Conservation (phyloP, 2,888 invertebrate genomes). For the Fragum fragum region DNA sequence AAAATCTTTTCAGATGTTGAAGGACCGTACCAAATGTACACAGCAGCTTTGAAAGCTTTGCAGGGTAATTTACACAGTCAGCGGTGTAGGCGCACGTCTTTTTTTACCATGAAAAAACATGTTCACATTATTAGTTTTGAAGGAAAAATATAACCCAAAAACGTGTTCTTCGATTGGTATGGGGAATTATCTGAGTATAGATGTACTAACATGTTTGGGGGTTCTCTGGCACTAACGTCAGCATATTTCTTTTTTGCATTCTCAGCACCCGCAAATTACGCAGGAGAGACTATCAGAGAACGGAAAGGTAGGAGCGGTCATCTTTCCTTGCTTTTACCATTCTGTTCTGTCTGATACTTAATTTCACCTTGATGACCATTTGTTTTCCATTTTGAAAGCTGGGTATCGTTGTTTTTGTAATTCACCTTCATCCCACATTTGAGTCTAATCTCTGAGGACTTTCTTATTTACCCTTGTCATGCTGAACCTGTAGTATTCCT, state of each 20-base stretch:
- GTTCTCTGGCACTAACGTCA: not conserved
- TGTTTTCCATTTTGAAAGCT: no score
- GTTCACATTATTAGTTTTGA: no score
- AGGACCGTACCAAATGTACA: constrained; percentile 26
- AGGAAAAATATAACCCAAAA: no score
- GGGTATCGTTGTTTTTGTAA: no score
- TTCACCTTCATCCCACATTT: no score
- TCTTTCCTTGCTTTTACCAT: not conserved
- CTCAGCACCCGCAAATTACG: constrained; percentile 59
- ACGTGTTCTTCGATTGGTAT: no score
- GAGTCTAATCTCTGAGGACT: no score
- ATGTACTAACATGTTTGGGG: not conserved
- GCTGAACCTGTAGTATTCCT: no score
- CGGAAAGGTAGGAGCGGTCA: constrained; percentile 45
- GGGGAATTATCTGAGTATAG: no score
- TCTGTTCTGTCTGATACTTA: not conserved
- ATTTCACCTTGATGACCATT: not conserved
- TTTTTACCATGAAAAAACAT: no score
- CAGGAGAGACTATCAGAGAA: constrained; percentile 44
- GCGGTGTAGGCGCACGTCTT: not conserved
- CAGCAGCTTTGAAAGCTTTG: constrained; percentile 4
- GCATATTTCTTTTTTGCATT: constrained; percentile 11
- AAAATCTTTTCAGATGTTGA: constrained; percentile 18
- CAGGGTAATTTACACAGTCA: constrained; percentile 8
- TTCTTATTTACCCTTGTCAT: no score